These are phyloP conservation scores for Listrodromus nycthemerus DNA, from an alignment of 2,888 invertebrate genomes.

Conservation along the genomic window DNA sequence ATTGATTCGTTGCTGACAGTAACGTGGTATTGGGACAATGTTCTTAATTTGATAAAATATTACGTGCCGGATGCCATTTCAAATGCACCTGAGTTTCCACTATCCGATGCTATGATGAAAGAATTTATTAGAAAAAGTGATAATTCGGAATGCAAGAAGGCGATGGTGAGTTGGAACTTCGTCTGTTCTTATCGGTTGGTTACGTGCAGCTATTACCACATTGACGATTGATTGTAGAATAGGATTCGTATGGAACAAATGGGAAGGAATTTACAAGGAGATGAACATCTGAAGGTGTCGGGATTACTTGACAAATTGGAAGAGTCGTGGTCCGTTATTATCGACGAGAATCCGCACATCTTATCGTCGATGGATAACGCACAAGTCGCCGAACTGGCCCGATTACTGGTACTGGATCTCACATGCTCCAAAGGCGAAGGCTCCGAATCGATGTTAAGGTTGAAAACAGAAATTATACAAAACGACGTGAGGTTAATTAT, in stretches of 20 bases:
- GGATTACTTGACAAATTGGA: slow-evolving; percentile 71
- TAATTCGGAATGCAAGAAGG: slow-evolving; percentile 67
- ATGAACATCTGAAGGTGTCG: slow-evolving; percentile 58
- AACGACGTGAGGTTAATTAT: slow-evolving; percentile 73
- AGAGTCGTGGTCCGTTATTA: slow-evolving; percentile 73
- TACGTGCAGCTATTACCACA: not conserved
- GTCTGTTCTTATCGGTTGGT: not conserved
- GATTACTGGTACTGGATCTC: slow-evolving; percentile 71
- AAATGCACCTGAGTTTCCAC: slow-evolving; percentile 69
- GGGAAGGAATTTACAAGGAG: slow-evolving; percentile 52
- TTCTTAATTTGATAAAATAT: slow-evolving; percentile 73
- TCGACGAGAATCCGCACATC: slow-evolving; percentile 72
- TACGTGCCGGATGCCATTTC: slow-evolving; percentile 72
- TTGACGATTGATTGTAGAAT: slow-evolving; percentile 72
- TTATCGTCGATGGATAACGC: slow-evolving; percentile 70
- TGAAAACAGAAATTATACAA: slow-evolving; percentile 70
- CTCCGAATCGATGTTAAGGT: slow-evolving; percentile 67
- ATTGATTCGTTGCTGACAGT: slow-evolving; percentile 70
- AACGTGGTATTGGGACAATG: slow-evolving; percentile 75
- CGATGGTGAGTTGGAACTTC: slow-evolving; percentile 73
- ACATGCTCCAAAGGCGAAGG: slow-evolving; percentile 55
- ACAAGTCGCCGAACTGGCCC: slow-evolving; percentile 72
- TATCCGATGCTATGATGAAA: slow-evolving; percentile 73
- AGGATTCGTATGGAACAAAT: slow-evolving; percentile 71
- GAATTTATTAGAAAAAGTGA: slow-evolving; percentile 71